Evolutionary conservation across 2,797 vertebrate species (phyloP).

Genomic region (Atherinosoma microstoma): DNA sequence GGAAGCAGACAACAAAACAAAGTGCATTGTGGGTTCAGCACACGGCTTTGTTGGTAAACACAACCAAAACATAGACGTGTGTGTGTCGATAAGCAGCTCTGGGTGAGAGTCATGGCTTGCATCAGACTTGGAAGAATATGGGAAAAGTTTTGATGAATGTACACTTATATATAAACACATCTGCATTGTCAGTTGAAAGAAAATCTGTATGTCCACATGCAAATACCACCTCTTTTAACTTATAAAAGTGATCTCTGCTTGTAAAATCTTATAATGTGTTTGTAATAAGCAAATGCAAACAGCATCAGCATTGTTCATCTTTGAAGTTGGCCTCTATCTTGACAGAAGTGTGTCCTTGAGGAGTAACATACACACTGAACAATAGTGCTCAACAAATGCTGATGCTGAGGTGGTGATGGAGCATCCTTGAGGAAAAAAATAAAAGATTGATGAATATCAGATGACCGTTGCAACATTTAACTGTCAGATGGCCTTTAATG

Average conservation of each 20-base stretch:
- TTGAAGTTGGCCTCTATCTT: neutral
- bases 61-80: no score
- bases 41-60: no score
- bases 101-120: no score
- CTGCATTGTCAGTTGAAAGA: neutral
- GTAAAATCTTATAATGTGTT: neutral
- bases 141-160: no score
- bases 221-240: neutral
- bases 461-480: constrained; percentile 55
- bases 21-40: no score
- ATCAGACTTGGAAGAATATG: no score
- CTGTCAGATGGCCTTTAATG: neutral
- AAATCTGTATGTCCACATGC: neutral
- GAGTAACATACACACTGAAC: constrained; percentile 27
- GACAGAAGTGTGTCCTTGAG: constrained; percentile 32
- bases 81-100: no score
- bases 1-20: no score
- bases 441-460: constrained; percentile 24
- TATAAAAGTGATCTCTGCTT: neutral
- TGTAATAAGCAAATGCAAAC: neutral
- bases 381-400: constrained; percentile 6
- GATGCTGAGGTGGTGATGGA: constrained; percentile 20
- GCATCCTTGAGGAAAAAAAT: constrained; percentile 45
- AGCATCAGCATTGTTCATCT: neutral
- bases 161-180: no score